Conservation (phyloP, 2,888 invertebrate species). For the Scrobipalpa atriplicella region DNA sequence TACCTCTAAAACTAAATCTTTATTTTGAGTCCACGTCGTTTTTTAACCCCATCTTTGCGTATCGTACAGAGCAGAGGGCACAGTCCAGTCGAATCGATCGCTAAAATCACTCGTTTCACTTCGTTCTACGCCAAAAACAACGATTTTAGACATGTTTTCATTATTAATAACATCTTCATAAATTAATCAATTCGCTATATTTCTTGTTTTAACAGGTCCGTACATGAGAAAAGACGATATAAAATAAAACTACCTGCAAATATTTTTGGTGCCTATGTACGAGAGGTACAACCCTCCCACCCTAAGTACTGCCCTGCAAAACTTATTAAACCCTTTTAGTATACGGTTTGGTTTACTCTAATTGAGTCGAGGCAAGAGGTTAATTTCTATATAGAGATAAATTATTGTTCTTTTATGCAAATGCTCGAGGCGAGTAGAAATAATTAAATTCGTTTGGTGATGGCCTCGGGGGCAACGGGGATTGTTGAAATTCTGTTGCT, state of each 20-base stretch:
- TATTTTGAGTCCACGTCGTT: no score
- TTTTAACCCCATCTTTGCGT: no score
- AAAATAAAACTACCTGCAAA: not conserved
- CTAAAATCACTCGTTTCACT: no score
- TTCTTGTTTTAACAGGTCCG: no score
- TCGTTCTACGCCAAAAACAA: no score
- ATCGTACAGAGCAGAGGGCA: no score
- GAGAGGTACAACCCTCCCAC: not conserved
- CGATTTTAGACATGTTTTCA: no score
- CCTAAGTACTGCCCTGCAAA: slow-evolving; percentile 33
- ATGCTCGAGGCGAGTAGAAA: slow-evolving; percentile 64
- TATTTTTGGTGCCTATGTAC: not conserved
- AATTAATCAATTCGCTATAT: no score
- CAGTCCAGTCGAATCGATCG: no score
- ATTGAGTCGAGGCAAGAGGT: slow-evolving; percentile 76
- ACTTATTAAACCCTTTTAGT: slow-evolving; percentile 79
- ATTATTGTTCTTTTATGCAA: slow-evolving; percentile 80
- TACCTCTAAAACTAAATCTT: no score
- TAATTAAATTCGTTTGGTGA: slow-evolving; percentile 73
- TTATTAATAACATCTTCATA: no score
- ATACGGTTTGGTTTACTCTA: slow-evolving; percentile 70
- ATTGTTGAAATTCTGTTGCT: slow-evolving; percentile 63
- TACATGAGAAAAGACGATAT: no score
- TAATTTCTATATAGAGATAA: slow-evolving; percentile 75
- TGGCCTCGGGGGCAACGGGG: slow-evolving; percentile 58